These are phyloP conservation scores for Mycteria americana DNA, from an alignment of 2,797 vertebrate genomes.

Conservation along the genomic window DNA sequence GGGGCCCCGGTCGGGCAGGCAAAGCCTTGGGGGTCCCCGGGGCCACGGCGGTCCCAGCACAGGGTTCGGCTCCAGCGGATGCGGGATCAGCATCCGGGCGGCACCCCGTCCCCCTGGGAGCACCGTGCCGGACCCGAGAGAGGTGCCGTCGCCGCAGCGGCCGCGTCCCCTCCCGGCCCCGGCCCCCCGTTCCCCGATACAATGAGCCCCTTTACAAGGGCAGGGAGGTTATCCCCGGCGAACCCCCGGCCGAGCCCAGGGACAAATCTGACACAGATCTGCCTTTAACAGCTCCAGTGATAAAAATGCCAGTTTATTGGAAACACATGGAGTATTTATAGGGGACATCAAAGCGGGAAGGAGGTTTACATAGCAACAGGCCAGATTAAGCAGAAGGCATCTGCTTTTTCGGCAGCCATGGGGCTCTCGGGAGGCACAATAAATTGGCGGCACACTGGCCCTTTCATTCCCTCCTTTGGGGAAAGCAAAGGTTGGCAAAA, in stretches of 20 bases:
- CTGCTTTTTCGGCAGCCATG: conserved; percentile 54
- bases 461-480: conserved; percentile 28
- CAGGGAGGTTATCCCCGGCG: background rate
- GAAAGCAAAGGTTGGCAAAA: conserved; percentile 33
- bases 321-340: conserved; percentile 71
- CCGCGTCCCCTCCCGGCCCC: accelerated
- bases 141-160: background rate
- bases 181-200: background rate
- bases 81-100: background rate
- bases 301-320: conserved; percentile 66
- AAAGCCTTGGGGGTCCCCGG: background rate
- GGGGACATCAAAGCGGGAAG: conserved; percentile 66
- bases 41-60: accelerated
- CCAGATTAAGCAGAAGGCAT: conserved; percentile 66
- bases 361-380: conserved; percentile 69
- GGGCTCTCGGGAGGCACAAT: conserved; percentile 45
- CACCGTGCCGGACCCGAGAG: accelerated
- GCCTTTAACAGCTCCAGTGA: conserved; percentile 57
- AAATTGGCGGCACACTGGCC: background rate
- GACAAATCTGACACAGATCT: conserved; percentile 10
- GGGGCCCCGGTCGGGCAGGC: background rate
- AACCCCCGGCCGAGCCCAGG: background rate
- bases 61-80: accelerated
- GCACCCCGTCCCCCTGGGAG: background rate
- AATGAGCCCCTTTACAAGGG: background rate